phyloP scores from a whole-genome alignment of 2,888 invertebrate genomes.

The Rhingia campestris region DNA sequence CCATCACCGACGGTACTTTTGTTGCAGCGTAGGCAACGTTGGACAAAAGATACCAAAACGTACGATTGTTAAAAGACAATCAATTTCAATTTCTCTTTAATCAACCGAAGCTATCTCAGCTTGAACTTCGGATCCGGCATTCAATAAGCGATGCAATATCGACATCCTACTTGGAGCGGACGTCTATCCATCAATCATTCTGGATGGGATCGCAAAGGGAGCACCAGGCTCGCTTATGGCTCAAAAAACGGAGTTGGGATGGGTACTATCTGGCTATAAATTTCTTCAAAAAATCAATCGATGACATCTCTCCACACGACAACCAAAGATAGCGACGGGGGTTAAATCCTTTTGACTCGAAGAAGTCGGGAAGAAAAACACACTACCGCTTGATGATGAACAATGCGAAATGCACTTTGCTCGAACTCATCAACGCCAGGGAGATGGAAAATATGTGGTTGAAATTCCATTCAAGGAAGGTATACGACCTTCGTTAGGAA shows the following conservation, averaged over 20 bases:
- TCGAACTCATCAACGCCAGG: conserved; percentile 3
- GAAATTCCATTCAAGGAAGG: not conserved
- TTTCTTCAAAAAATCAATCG: not conserved
- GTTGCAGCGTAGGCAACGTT: not conserved
- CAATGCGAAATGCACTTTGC: conserved; percentile 27
- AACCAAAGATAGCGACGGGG: not conserved
- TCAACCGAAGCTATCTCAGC: not conserved
- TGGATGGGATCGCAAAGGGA: not conserved
- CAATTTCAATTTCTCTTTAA: not conserved
- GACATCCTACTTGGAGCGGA: not conserved
- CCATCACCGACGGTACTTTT: not conserved
- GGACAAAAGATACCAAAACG: not conserved
- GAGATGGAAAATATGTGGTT: conserved; percentile 6
- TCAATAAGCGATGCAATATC: not conserved
- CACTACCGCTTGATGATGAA: not conserved
- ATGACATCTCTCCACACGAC: not conserved
- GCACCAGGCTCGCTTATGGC: not conserved
- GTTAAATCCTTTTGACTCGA: not conserved
- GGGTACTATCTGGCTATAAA: not conserved
- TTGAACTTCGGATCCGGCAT: too few species aligned
- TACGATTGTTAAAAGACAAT: not conserved
- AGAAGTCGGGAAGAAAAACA: too few species aligned
- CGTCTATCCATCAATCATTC: not conserved
- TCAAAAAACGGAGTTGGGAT: not conserved
- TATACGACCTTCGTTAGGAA: conserved; percentile 9